These are phyloP conservation scores for Drosophila kepulauana DNA, from an alignment of 1,140 invertebrate genomes.

Conservation along the genomic window DNA sequence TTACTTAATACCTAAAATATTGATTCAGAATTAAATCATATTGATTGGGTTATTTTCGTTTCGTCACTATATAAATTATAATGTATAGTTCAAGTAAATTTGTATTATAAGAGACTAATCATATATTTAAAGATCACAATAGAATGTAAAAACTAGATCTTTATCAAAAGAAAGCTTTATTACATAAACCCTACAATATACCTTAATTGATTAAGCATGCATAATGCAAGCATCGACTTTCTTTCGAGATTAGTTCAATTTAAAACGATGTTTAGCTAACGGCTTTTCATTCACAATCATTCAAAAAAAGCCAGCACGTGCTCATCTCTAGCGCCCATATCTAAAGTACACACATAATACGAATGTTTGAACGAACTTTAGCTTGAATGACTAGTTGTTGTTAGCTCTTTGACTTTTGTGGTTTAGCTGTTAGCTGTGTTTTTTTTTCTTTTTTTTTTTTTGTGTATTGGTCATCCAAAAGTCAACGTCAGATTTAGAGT, in stretches of 20 bases:
- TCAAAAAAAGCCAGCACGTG: slow-evolving; percentile 13
- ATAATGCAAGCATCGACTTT: background rate
- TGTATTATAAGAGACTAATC: too few species aligned
- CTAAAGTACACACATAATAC: slow-evolving; percentile 11
- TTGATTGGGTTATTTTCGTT: too few species aligned
- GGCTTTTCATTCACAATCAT: background rate
- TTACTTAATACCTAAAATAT: too few species aligned
- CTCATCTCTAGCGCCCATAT: slow-evolving; percentile 25
- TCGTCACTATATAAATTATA: too few species aligned
- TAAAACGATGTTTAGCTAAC: slow-evolving; percentile 1
- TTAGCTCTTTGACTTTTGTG: slow-evolving; percentile 47
- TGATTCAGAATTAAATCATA: too few species aligned
- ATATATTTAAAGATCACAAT: too few species aligned
- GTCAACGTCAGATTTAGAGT: slow-evolving; percentile 27
- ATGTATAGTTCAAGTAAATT: too few species aligned
- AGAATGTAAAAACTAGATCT: too few species aligned
- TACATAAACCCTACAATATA: too few species aligned
- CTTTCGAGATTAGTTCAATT: background rate
- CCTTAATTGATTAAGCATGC: too few species aligned
- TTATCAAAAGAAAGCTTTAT: too few species aligned
- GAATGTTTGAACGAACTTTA: slow-evolving; percentile 9
- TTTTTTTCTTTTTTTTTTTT: too few species aligned
- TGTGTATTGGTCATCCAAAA: slow-evolving; percentile 34
- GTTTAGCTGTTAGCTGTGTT: slow-evolving; percentile 36
- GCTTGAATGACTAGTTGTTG: slow-evolving; percentile 18